These are phyloP conservation scores for Oscheius sp. DNA, from an alignment of 1,140 invertebrate species.

Conservation along the genomic window DNA sequence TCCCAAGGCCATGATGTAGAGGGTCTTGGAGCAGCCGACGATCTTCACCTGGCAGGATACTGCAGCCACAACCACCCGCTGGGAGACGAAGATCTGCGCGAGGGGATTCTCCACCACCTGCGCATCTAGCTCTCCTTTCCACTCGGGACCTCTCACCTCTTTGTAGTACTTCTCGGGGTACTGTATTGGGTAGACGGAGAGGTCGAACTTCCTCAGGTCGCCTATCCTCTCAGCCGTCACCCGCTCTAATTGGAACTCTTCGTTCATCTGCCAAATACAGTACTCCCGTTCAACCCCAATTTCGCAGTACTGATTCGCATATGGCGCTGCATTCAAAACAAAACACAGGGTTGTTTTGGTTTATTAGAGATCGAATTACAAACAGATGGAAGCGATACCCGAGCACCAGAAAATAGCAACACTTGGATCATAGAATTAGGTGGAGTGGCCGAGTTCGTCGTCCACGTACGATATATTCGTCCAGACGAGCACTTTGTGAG, in stretches of 20 bases:
- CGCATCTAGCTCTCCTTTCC: no score
- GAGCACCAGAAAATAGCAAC: no score
- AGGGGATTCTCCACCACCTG: not conserved
- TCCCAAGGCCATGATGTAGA: not conserved
- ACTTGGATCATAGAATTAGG: not conserved
- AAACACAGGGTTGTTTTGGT: no score
- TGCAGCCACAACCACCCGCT: not conserved
- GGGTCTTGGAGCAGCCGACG: not conserved
- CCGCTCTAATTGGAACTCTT: not conserved
- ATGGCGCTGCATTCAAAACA: no score
- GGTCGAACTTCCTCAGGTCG: not conserved
- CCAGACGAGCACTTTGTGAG: slow-evolving; percentile 26
- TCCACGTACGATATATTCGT: slow-evolving; percentile 29
- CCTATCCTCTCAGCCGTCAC: not conserved
- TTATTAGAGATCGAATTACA: no score
- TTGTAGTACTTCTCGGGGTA: not conserved
- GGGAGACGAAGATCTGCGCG: not conserved
- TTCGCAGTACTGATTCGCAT: no score
- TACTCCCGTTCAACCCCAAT: no score
- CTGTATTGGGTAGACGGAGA: not conserved
- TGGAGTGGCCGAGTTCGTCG: slow-evolving; percentile 3
- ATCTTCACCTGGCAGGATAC: not conserved
- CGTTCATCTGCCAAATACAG: no score
- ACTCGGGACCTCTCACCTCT: no score
- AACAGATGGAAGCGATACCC: no score